Evolutionary conservation across 1,140 invertebrate genomes (phyloP), one percentile per base, ranked within the genome.

Genomic region (Drosophila bocqueti): DNA sequence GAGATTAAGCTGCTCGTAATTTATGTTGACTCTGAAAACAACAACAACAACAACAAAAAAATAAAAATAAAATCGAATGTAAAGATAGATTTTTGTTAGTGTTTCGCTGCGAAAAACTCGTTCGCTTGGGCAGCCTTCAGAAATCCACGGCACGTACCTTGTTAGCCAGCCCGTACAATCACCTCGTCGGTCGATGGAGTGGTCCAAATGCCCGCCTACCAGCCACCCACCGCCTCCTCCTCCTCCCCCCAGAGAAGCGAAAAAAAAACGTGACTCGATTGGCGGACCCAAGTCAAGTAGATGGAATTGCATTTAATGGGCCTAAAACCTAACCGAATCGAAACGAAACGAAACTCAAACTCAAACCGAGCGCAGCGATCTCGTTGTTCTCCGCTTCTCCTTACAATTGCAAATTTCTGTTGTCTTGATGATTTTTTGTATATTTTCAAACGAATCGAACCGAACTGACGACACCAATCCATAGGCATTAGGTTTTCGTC

Each of bases 271-370:
- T 90, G 84, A 89, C 85, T 89, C 69, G 83, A 62, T 55, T 45
- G 69, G 62, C 59, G 29, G 64, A 68, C 73, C 67, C 63, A 62
- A 85, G 74, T 84, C 82, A 84, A 86, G 83, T 82, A 82, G 75
- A 81, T 85, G 83, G 83, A 85, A 87, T 86, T 86, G 83, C 79
- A 86, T 86, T 86, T 83, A 87, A 87, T 80, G 79, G 79, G 79
- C 75, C 52, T 59, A 61, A 54, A 61, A 29, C 40, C 47, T 21
- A 80, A 61, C 50, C 75, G 26, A 80, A 61, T 45, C 75, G 26
- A 69, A 50, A 34, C 38, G 31, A 57, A 46, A 47, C 34, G 26
- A 18, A 55, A 50, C 47, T 21, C 29, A 49, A 69, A 59, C 69
- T 6, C 24, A 24, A 24, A 24, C 24, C 69, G 64, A 69, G 34